These are phyloP conservation scores for Vombatus ursinus DNA, from an alignment of 2,113 vertebrate species.

Conservation along the genomic window DNA sequence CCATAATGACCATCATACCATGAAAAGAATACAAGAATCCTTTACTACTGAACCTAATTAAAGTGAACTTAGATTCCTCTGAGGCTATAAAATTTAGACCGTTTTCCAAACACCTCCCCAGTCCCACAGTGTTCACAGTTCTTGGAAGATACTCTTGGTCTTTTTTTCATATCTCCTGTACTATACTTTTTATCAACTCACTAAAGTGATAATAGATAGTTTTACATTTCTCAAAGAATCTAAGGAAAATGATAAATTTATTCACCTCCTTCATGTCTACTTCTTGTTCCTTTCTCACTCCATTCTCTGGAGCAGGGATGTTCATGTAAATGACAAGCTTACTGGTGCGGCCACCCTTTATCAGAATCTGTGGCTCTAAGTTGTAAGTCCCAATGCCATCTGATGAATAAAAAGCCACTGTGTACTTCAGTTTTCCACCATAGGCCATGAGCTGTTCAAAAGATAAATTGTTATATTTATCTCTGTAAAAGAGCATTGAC, in stretches of 20 bases:
- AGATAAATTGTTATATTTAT: constrained; percentile 49
- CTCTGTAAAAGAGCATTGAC: neutral
- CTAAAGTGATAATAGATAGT: fast-evolving
- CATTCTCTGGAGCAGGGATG: constrained; percentile 85
- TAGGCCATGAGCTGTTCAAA: constrained; percentile 91
- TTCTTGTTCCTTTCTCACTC: constrained; percentile 82
- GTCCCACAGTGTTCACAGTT: neutral
- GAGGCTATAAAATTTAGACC: neutral
- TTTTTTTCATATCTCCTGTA: neutral
- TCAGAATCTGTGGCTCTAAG: constrained; percentile 94
- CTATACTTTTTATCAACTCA: neutral
- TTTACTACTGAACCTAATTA: neutral
- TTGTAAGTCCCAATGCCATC: constrained; percentile 87
- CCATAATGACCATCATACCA: neutral
- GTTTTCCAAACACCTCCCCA: neutral
- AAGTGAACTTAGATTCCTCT: neutral
- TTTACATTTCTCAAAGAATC: too few relatives aligned
- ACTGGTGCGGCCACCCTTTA: constrained; percentile 89
- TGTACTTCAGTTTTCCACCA: constrained; percentile 90
- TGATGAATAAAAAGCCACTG: constrained; percentile 88
- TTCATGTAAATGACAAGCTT: constrained; percentile 91
- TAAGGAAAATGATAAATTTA: fast-evolving
- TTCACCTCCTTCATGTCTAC: constrained; percentile 93
- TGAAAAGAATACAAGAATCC: neutral
- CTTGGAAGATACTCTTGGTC: neutral